Conservation (phyloP, 2,113 vertebrate species). For the Notothenia rossii region DNA sequence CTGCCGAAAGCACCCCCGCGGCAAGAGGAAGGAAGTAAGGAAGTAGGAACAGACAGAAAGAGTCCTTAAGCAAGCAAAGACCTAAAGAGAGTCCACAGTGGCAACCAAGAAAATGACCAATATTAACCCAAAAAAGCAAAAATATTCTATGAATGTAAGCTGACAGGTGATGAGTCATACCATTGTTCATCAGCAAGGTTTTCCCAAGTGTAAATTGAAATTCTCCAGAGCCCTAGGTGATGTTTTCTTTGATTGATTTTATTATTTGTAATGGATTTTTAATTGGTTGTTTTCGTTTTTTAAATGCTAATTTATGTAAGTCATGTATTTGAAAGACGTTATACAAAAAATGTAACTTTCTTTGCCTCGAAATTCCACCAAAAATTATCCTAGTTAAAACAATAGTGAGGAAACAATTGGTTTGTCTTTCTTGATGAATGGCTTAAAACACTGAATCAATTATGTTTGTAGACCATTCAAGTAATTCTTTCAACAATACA, state of each 20-base stretch:
- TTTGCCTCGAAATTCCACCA: neutral
- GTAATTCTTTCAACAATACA: slow-evolving; percentile 4
- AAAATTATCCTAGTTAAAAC: neutral
- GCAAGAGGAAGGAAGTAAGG: slow-evolving; percentile 10
- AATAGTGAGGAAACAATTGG: neutral
- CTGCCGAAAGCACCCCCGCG: slow-evolving; percentile 63
- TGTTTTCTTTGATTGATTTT: neutral
- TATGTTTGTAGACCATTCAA: slow-evolving; percentile 8
- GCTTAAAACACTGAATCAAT: neutral
- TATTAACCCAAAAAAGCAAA: neutral
- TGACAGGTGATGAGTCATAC: neutral
- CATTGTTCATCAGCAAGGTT: neutral
- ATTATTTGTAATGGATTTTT: neutral
- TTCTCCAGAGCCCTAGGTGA: neutral
- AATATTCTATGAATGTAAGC: neutral
- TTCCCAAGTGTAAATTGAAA: neutral
- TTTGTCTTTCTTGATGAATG: neutral
- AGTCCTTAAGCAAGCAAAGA: neutral
- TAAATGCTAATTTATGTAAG: neutral
- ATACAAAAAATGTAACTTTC: neutral
- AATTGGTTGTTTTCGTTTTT: neutral
- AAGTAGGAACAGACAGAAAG: slow-evolving; percentile 4
- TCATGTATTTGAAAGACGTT: neutral
- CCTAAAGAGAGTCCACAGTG: neutral
- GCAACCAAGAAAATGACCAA: neutral